Base-by-base conservation (phyloP, 2,888 invertebrate genomes). In the Spialia ferax region DNA sequence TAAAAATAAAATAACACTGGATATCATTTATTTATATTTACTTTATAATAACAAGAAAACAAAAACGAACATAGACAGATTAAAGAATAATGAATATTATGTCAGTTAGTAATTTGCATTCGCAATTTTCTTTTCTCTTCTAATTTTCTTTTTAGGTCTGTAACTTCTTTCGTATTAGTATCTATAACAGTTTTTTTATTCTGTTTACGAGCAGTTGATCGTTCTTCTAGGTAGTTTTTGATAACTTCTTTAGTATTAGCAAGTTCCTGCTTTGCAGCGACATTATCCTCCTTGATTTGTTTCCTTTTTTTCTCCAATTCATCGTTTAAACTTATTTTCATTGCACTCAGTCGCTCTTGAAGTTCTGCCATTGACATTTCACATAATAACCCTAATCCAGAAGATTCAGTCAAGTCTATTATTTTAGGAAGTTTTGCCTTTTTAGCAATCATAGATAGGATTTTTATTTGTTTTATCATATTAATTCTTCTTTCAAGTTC, bases 331-430 rank as follows among this genome's bases (percentile, higher is more conserved):
- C 86, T 85, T 32, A 94, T 87, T 81, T 94, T 95, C 74, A 94
- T 83, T 23, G 89, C 76, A 62, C 75, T 79, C 38, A 95, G 77
- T 63, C 95, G 86, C 79, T 95, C 95, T 77, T 95, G 94, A 59
- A 96, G 78, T 82, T 96, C 95, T 7, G 94, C 94, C 57, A 95
- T 89, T 0, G 95, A 95, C 95, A 96, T 96, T 87, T 96, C 95
- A 80, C 95, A 95, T 26, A 96, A 76, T 11, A 95, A 85, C 0
- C 95, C 95, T 15, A 95, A 75, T 48, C 95, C 95, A 29, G 94
- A 88, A 15, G 94, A 88, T 82, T 95, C 94, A 0, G 95, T 95
- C 0, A 95, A 89, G 80, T 96, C 95, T 72, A 95, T 91, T 59
- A 95, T 91, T 83, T 92, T 94, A 3, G 89, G 92, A 20, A 88